Evolutionary conservation across 2,113 vertebrate species (phyloP).

Genomic region (Thymallus thymallus): DNA sequence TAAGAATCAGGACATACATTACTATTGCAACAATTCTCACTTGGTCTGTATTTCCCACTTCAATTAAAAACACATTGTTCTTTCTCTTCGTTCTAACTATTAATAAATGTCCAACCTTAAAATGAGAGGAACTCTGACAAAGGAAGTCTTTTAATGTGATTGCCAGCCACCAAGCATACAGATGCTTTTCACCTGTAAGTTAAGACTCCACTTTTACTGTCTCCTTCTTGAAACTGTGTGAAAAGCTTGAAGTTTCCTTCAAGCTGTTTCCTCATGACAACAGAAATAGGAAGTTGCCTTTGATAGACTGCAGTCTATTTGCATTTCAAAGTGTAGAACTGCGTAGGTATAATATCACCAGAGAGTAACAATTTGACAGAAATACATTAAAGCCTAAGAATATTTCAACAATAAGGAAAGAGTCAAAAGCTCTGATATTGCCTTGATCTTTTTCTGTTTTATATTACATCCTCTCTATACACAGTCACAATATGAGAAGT

Average conservation of each 20-base stretch:
- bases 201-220: not conserved
- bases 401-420: not conserved
- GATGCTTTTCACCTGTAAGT: not conserved
- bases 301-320: not conserved
- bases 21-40: too few relatives aligned
- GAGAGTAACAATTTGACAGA: not conserved
- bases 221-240: not conserved
- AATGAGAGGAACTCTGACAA: not conserved
- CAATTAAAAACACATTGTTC: not conserved
- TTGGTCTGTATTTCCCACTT: not conserved
- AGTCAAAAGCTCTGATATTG: not conserved
- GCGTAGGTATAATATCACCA: not conserved
- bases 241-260: not conserved
- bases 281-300: not conserved
- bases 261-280: not conserved
- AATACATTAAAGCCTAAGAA: not conserved
- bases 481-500: not conserved
- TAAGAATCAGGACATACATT: not conserved
- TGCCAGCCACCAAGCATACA: not conserved
- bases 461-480: not conserved
- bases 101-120: not conserved
- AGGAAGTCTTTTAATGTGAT: not conserved
- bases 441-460: not conserved
- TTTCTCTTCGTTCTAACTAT: not conserved
- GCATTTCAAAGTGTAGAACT: not conserved